Evolutionary conservation across 2,797 vertebrate species (phyloP).

Genomic region (Acipenser transmontanus): DNA sequence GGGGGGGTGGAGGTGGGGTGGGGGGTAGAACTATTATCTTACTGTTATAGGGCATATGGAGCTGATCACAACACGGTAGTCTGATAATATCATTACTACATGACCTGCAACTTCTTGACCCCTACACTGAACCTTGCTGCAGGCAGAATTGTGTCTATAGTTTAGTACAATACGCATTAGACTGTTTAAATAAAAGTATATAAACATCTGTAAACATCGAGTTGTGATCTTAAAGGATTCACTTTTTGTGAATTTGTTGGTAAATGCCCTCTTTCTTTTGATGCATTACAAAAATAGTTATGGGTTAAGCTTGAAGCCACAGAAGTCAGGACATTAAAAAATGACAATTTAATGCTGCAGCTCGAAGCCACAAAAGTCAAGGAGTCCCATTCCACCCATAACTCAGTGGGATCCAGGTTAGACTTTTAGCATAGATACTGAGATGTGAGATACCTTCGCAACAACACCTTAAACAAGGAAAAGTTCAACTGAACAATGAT

Average conservation of each 20-base stretch:
- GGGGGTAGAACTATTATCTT: background rate
- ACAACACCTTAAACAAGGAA: too few species aligned
- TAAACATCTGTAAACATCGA: slow-evolving; percentile 3
- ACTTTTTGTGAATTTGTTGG: slow-evolving; percentile 32
- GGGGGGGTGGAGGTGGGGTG: too few species aligned
- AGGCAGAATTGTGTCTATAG: background rate
- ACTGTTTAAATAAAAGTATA: background rate
- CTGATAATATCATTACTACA: slow-evolving; percentile 6
- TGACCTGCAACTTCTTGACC: slow-evolving; percentile 9
- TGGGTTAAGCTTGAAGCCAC: too few species aligned
- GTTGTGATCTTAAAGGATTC: slow-evolving; percentile 38
- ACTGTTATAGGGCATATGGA: background rate
- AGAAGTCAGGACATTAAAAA: too few species aligned
- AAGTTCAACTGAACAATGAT: too few species aligned
- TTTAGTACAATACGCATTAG: background rate
- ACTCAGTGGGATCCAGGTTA: too few species aligned
- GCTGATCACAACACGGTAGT: slow-evolving; percentile 5
- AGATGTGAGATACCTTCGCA: too few species aligned
- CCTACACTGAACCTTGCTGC: background rate
- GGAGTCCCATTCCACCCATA: too few species aligned
- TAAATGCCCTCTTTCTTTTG: slow-evolving; percentile 42
- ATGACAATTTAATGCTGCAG: too few species aligned
- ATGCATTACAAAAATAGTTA: slow-evolving; percentile 10
- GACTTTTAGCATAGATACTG: too few species aligned
- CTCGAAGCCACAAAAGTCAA: too few species aligned